Percentiles rank a stretch among this genome's conserved stretches.
phyloP scores from a whole-genome alignment of 2,113 vertebrate genomes.

The Abramis brama region DNA sequence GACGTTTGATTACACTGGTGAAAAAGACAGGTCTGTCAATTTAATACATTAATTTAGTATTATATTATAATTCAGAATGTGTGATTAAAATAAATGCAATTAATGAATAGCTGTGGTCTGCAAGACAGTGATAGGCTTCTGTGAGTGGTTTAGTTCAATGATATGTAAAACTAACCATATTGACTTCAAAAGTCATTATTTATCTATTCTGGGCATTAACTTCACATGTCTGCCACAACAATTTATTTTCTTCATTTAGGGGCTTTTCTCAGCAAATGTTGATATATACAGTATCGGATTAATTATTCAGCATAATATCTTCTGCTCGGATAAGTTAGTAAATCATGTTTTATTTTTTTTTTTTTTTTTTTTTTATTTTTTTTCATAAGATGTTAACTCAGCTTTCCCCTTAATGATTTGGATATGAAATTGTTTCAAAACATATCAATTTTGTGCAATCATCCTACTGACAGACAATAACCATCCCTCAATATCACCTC shows the following conservation, averaged over 20 bases:
- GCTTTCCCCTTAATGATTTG: not conserved
- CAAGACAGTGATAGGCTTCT: not conserved
- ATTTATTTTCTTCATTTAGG: not conserved
- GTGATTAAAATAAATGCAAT: not conserved
- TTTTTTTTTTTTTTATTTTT: too few species aligned
- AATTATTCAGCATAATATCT: not conserved
- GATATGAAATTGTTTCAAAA: not conserved
- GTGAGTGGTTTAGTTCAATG: not conserved
- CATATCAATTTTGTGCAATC: not conserved
- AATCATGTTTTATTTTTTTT: too few species aligned
- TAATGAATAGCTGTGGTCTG: not conserved
- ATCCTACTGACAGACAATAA: conserved; percentile 2
- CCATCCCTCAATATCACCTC: not conserved
- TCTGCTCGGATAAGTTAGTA: too few species aligned
- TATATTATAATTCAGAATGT: not conserved
- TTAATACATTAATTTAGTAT: not conserved
- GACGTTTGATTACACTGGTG: not conserved
- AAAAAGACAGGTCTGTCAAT: not conserved
- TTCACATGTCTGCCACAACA: not conserved
- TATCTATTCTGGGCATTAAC: not conserved
- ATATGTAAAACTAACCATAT: not conserved
- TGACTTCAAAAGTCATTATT: not conserved
- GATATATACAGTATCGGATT: not conserved
- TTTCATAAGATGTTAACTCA: too few species aligned
- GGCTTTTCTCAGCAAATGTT: not conserved